Evolutionary conservation across 2,797 vertebrate genomes (phyloP).

Genomic region (Gorsachius magnificus): DNA sequence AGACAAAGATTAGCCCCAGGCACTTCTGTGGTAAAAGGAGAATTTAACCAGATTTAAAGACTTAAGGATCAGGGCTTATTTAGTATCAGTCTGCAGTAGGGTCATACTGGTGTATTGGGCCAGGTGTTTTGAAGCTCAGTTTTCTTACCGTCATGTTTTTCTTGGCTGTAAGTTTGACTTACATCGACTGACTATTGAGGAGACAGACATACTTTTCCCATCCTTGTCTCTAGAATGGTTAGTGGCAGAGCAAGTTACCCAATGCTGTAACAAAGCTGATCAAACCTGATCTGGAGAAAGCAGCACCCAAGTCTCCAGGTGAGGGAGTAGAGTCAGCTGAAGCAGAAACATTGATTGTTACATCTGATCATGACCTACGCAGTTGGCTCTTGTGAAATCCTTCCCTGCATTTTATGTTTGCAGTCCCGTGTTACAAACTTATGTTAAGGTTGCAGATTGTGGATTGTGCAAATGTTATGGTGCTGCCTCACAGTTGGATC

Average conservation of each 20-base stretch:
- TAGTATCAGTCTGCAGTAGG: not conserved
- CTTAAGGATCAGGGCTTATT: not conserved
- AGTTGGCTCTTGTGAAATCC: not conserved
- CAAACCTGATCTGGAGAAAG: not conserved
- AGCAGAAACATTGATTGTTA: not conserved
- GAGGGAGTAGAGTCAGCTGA: not conserved
- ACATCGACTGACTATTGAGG: not conserved
- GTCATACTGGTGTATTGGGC: not conserved
- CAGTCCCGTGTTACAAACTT: fast-evolving
- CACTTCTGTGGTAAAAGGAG: not conserved
- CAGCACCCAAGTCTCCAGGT: not conserved
- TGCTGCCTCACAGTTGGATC: not conserved
- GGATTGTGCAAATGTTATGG: not conserved
- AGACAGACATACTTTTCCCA: not conserved
- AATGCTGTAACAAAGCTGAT: not conserved
- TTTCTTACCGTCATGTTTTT: not conserved
- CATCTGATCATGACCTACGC: not conserved
- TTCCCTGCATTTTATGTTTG: not conserved
- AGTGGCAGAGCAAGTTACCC: not conserved
- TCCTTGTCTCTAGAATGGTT: not conserved
- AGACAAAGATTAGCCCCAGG: not conserved
- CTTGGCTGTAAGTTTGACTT: not conserved
- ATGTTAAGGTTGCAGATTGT: not conserved
- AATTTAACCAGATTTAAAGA: not conserved
- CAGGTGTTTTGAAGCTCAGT: not conserved